These are phyloP conservation scores for Chamaea fasciata DNA, from an alignment of 2,113 vertebrate genomes.

Conservation along the genomic window DNA sequence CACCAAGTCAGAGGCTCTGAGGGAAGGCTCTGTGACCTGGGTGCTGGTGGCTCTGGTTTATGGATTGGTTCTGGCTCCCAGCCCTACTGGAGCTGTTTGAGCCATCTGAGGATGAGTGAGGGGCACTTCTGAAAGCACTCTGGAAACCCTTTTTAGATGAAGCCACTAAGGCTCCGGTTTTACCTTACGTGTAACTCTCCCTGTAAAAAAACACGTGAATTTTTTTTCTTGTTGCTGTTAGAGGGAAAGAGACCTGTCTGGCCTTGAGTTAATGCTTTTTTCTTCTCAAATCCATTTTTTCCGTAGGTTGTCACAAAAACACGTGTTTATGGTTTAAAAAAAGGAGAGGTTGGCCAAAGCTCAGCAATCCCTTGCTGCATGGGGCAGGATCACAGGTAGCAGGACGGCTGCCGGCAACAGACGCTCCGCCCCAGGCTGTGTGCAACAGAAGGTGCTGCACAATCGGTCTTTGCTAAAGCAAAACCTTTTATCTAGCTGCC, in stretches of 20 bases:
- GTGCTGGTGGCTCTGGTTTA: neutral
- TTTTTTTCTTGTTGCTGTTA: neutral
- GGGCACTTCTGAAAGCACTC: neutral
- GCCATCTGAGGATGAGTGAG: neutral
- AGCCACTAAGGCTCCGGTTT: neutral
- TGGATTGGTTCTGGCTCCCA: neutral
- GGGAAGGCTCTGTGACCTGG: neutral
- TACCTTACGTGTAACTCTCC: neutral
- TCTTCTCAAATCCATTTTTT: neutral
- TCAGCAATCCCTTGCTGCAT: fast-evolving
- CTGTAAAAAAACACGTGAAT: neutral
- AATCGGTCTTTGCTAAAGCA: neutral
- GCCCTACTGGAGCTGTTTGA: neutral
- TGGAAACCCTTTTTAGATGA: neutral
- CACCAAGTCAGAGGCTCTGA: neutral
- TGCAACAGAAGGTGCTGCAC: neutral
- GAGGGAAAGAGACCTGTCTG: neutral
- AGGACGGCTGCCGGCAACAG: neutral
- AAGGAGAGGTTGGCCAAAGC: neutral
- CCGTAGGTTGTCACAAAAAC: neutral
- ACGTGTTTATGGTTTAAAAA: neutral
- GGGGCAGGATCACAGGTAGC: neutral
- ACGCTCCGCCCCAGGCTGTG: neutral
- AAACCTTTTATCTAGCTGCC: neutral
- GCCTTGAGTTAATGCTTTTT: neutral